Percentiles rank a stretch among this genome's conserved stretches.
Conservation (phyloP, 2,113 vertebrate genomes). For the Lophochroa leadbeateri region DNA sequence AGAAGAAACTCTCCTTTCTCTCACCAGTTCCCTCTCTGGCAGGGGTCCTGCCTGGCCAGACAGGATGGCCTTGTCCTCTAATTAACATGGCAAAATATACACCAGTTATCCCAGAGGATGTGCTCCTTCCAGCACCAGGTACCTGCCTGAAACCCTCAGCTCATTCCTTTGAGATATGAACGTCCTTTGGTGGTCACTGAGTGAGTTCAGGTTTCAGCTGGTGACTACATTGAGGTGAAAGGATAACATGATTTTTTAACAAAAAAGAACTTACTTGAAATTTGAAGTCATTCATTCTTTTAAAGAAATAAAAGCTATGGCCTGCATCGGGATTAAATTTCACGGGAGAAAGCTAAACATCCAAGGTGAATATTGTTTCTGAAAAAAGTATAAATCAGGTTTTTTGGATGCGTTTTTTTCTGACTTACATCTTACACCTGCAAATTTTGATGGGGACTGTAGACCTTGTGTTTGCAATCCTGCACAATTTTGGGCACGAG, state of each 20-base stretch:
- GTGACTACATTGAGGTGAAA: not conserved
- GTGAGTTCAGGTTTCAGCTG: not conserved
- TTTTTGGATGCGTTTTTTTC: not conserved
- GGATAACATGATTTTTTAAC: not conserved
- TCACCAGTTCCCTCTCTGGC: accelerated
- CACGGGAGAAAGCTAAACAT: not conserved
- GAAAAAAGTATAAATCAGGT: not conserved
- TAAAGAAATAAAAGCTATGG: accelerated
- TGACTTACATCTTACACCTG: not conserved
- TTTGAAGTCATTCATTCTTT: not conserved
- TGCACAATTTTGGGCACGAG: not conserved
- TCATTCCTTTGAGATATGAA: not conserved
- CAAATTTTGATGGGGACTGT: not conserved
- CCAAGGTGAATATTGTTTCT: not conserved
- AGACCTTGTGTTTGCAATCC: constrained; percentile 5
- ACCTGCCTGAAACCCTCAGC: not conserved
- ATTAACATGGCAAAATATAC: not conserved
- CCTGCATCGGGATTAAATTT: accelerated
- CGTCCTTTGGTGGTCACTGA: not conserved
- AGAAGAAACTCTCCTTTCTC: not conserved
- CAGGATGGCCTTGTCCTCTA: not conserved
- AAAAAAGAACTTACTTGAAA: not conserved
- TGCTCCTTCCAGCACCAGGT: not conserved
- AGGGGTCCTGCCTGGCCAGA: not conserved
- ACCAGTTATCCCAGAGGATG: not conserved